Percentiles rank a stretch among this genome's conserved stretches.
Conservation (phyloP, 2,888 invertebrate species). For the Scaptomyza flava region DNA sequence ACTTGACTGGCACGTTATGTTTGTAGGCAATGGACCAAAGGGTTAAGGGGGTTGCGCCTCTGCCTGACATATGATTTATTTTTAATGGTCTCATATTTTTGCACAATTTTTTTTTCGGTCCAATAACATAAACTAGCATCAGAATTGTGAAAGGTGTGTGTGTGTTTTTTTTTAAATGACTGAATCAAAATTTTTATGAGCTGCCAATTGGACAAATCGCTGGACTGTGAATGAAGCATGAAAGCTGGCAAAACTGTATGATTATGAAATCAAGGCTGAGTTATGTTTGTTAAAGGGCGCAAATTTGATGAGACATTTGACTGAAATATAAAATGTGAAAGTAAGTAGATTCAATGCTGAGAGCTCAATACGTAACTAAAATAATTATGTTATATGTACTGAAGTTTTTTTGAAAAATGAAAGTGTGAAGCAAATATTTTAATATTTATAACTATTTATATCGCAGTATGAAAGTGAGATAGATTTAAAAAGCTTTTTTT, state of each 20-base stretch:
- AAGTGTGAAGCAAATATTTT: too few relatives aligned
- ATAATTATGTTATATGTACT: neutral
- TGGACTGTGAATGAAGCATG: constrained; percentile 58
- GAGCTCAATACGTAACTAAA: constrained; percentile 7
- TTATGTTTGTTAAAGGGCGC: constrained; percentile 27
- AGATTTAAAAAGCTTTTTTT: too few relatives aligned
- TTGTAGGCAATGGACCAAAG: constrained; percentile 34
- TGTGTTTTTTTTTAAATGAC: constrained; percentile 37
- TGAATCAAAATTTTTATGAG: constrained; percentile 73
- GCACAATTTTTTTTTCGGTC: constrained; percentile 38
- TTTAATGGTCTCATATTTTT: constrained; percentile 76
- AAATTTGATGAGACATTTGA: constrained; percentile 29
- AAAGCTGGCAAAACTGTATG: constrained; percentile 20
- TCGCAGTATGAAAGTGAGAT: too few relatives aligned
- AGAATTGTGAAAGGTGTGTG: constrained; percentile 41
- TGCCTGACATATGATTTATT: constrained; percentile 72
- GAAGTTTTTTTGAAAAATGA: neutral
- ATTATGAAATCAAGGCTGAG: constrained; percentile 26
- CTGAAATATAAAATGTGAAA: constrained; percentile 13
- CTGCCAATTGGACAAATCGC: constrained; percentile 76
- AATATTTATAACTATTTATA: too few relatives aligned
- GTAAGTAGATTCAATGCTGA: constrained; percentile 1
- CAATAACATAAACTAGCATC: constrained; percentile 65
- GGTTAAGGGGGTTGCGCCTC: constrained; percentile 43
- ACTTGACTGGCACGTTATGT: constrained; percentile 68